Base-by-base conservation (phyloP, 1,140 invertebrate genomes). In the Micrasema minimum region DNA sequence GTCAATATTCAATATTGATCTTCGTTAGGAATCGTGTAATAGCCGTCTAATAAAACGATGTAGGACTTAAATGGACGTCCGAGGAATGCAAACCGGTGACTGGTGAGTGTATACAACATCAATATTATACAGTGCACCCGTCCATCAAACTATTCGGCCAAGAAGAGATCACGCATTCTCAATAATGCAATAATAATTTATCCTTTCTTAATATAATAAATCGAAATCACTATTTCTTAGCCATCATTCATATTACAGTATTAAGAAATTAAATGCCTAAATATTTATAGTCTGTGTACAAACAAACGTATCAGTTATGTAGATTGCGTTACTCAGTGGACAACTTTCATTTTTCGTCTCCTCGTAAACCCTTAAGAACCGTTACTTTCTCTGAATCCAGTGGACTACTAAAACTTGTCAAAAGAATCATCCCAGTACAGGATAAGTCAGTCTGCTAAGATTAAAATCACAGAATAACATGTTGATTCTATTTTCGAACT, bases 311-410 rank as follows among this genome's bases (percentile, higher is more conserved):
- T 22, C 31, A n/a, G 22, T 68, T 37, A 22, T 59, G 55, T 41
- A 31, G 55, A 59, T 59, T 38, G 35, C 55, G 20, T 20, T 59
- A 12, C 18, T 22, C 11, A 20, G 14, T 16, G 55, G 35, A 59
- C 59, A 71, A 71, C 69, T 71, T 71, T 71, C 61, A 71, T 71
- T 71, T 71, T 71, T 71, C 26, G 66, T 66, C 51, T 57, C 48
- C 61, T 71, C 69, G 50, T 71, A 71, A 71, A 71, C 35, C 51
- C 69, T 51, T 66, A 12, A 31, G 57, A 14, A 59, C 59, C 59
- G 55, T 11, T 38, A 10, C 14, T 31, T 38, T 38, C 55, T 59
- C 16, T 10, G 35, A 37, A 9, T 10, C 55, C 35, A 59, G 55
- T 59, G 55, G 16, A 59, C 55, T 35, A 12, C 4, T 41, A 16